These are phyloP conservation scores for Cassiopea andromeda DNA, from an alignment of 30 jellyfish, hydroid and myxozoan genomes.

Conservation along the genomic window DNA sequence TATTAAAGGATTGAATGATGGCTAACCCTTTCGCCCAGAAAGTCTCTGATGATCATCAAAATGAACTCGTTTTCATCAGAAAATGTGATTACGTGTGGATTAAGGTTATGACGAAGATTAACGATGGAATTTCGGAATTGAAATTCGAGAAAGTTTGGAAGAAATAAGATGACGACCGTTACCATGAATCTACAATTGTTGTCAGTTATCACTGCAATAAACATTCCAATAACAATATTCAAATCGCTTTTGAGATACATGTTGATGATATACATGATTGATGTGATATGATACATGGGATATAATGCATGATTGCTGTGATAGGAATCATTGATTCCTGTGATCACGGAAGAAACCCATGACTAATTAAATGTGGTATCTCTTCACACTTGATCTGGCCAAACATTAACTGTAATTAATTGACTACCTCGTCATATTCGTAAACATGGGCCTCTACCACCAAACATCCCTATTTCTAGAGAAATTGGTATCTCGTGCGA, in stretches of 20 bases:
- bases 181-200: conserved; percentile 8
- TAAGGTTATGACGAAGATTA: conserved; percentile 38
- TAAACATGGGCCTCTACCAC: not conserved
- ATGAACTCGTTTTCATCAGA: conserved; percentile 10
- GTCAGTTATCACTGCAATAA: not conserved
- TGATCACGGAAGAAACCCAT: no score
- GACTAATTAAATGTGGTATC: not conserved
- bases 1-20: conserved; percentile 9
- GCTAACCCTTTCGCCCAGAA: conserved; percentile 17
- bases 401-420: no score
- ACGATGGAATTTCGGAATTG: conserved; percentile 30
- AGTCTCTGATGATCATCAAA: conserved; percentile 8
- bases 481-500: not conserved
- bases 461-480: not conserved
- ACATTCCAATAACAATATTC: not conserved
- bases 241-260: no score
- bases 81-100: conserved; percentile 31
- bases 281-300: not conserved
- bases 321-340: no score
- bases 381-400: not conserved
- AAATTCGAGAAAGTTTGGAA: conserved; percentile 37
- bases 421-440: no score
- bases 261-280: no score
- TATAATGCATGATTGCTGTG: not conserved
- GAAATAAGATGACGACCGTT: conserved; percentile 40